Evolutionary conservation across 2,113 vertebrate genomes (phyloP), one percentile per base, ranked within the genome.

Genomic region (Telmatochromis bifrenatus): DNA sequence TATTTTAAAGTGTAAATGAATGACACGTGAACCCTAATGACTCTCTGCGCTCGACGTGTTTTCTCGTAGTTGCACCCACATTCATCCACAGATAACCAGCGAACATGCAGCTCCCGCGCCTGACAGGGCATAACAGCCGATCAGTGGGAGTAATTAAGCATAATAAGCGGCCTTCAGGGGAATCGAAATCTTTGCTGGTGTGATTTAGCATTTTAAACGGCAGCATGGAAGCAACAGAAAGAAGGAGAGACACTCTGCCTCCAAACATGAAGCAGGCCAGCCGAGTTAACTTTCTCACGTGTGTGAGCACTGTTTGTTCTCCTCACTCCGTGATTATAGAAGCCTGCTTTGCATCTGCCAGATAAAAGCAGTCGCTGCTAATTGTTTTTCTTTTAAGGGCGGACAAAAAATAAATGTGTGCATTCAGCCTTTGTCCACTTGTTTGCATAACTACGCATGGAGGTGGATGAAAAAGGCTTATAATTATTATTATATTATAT

Each of bases 131-230:
- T 73, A 23, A 58, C 85, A 53, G 84, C 84, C 79, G 84, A 81
- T 90, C 86, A 87, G 62, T 80, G 55, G 75, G 87, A 83, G 86
- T 77, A 88, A 86, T 89, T 85, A 82, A 35, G 23, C 68, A 65
- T 88, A 91, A 87, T 87, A 68, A 91, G 54, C 5, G 5, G 42
- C 81, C 23, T 90, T 85, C 14, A 9, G 53, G 60, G 17, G 19
- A 83, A 84, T 88, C 8, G 8, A 90, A 91, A 84, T 55, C 79
- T 53, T 84, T 3, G 3, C 42, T 75, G 49, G 47, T 65, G 83
- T 31, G 70, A 87, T 77, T 85, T 33, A 54, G 62, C 26, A 73
- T 81, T 82, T 81, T 31, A 33, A 87, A 77, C 7, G 5, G 17
- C 60, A 77, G 28, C 17, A 56, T 7, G 60, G 45, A 35, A 47